phyloP scores from a whole-genome alignment of 1,140 invertebrate species.

The Pararge aegeria region DNA sequence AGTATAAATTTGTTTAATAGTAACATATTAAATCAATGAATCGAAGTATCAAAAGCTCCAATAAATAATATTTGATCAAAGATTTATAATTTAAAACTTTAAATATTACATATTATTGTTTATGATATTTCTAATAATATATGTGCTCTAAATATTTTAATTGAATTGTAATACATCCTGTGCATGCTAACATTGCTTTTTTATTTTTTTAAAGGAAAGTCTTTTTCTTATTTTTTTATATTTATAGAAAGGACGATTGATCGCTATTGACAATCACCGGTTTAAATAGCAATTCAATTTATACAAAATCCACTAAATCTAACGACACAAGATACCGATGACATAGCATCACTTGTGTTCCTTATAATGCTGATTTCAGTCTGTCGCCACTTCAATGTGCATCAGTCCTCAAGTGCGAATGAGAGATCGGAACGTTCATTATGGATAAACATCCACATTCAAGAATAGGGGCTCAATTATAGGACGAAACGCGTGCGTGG shows the following conservation, averaged over 20 bases:
- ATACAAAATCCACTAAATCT: conserved; percentile 2
- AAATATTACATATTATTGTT: too few relatives aligned
- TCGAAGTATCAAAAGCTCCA: too few relatives aligned
- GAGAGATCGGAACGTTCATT: conserved; percentile 39
- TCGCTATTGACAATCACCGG: neutral
- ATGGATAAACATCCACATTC: conserved; percentile 41
- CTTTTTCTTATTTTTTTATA: too few relatives aligned
- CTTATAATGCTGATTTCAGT: conserved; percentile 40
- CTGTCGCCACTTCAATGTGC: conserved; percentile 29
- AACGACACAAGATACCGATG: conserved; percentile 42
- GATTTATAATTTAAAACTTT: too few relatives aligned
- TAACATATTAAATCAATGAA: too few relatives aligned
- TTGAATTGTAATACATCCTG: too few relatives aligned
- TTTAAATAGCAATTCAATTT: neutral
- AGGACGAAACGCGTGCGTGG: conserved; percentile 39
- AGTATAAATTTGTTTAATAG: too few relatives aligned
- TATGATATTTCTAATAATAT: too few relatives aligned
- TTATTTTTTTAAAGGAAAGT: too few relatives aligned
- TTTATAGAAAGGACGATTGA: neutral
- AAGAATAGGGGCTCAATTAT: conserved; percentile 51
- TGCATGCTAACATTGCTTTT: too few relatives aligned
- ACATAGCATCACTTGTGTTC: conserved; percentile 32
- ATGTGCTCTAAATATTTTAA: too few relatives aligned
- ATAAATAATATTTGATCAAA: too few relatives aligned
- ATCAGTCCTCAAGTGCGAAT: conserved; percentile 38